Conservation (phyloP, 2,113 vertebrate genomes). For the Nothobranchius furzeri region DNA sequence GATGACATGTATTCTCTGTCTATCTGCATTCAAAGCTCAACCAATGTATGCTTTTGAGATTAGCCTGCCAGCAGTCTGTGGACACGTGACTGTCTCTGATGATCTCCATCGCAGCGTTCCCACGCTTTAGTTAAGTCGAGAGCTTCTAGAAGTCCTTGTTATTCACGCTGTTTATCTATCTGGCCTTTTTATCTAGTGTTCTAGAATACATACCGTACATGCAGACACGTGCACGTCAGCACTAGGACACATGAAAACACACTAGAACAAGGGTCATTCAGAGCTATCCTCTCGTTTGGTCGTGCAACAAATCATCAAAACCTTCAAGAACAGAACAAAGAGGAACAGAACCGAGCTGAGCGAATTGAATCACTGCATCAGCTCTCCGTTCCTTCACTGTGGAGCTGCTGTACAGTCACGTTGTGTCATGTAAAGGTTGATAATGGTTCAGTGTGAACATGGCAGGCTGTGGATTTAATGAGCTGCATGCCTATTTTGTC, state of each 20-base stretch:
- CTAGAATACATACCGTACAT: conserved; percentile 17
- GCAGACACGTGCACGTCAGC: conserved; percentile 4
- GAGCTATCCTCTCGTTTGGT: conserved; percentile 8
- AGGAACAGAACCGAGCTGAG: neutral
- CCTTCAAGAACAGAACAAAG: conserved; percentile 30
- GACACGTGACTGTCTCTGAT: conserved; percentile 27
- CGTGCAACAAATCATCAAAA: conserved; percentile 10
- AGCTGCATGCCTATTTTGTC: conserved; percentile 45
- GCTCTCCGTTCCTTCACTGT: conserved; percentile 21
- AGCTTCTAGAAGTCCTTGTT: conserved; percentile 71
- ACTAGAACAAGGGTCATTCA: conserved; percentile 26
- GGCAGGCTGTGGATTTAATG: conserved; percentile 56
- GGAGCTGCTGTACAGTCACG: conserved; percentile 48
- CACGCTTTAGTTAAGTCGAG: conserved; percentile 68
- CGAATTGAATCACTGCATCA: conserved; percentile 8
- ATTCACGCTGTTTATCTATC: conserved; percentile 75
- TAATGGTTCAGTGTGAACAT: conserved; percentile 67
- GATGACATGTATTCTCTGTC: conserved; percentile 18
- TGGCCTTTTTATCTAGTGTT: conserved; percentile 47
- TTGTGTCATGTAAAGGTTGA: conserved; percentile 62
- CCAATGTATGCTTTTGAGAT: conserved; percentile 43
- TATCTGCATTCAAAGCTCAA: conserved; percentile 16
- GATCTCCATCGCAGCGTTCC: conserved; percentile 51
- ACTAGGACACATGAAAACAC: conserved; percentile 9
- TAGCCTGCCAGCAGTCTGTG: conserved; percentile 29